phyloP scores from a whole-genome alignment of 2,797 vertebrate species.

The Hyperoplus immaculatus region DNA sequence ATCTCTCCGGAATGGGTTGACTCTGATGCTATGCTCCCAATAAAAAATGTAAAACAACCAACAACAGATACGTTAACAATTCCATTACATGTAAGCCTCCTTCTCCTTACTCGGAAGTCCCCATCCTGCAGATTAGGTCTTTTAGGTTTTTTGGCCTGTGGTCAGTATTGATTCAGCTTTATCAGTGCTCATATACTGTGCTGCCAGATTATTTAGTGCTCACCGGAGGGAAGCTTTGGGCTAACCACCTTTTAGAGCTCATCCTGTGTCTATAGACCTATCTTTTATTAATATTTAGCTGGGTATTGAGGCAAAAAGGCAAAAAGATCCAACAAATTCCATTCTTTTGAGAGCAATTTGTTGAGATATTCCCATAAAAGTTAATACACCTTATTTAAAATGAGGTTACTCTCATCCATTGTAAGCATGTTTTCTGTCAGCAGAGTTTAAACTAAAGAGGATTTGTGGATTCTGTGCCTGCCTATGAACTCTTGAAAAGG shows the following conservation, averaged over 20 bases:
- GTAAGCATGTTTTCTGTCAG: conserved; percentile 18
- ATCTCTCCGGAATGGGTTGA: background rate
- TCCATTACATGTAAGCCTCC: conserved; percentile 3
- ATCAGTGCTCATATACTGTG: conserved; percentile 23
- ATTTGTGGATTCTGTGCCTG: conserved; percentile 32
- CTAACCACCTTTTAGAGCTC: conserved; percentile 17
- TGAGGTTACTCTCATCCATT: conserved; percentile 4
- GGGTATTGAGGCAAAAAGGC: conserved; percentile 17
- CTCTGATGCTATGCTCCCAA: background rate
- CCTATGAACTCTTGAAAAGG: conserved; percentile 21
- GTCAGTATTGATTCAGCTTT: conserved; percentile 41
- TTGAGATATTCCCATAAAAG: too few species aligned
- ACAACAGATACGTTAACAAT: conserved; percentile 2
- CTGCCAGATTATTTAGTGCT: conserved; percentile 41
- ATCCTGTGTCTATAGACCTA: background rate
- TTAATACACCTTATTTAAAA: background rate
- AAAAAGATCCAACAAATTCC: too few species aligned
- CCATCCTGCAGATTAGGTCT: conserved; percentile 7
- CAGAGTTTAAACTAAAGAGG: conserved; percentile 23
- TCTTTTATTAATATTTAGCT: conserved; percentile 26
- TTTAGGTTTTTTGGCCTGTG: conserved; percentile 21
- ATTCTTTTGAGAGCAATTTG: background rate
- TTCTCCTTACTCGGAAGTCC: conserved; percentile 31
- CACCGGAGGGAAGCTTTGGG: conserved; percentile 7
- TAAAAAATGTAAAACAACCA: background rate